These are phyloP conservation scores for Drosophila ficusphila DNA, from an alignment of 1,140 invertebrate species.

Conservation along the genomic window DNA sequence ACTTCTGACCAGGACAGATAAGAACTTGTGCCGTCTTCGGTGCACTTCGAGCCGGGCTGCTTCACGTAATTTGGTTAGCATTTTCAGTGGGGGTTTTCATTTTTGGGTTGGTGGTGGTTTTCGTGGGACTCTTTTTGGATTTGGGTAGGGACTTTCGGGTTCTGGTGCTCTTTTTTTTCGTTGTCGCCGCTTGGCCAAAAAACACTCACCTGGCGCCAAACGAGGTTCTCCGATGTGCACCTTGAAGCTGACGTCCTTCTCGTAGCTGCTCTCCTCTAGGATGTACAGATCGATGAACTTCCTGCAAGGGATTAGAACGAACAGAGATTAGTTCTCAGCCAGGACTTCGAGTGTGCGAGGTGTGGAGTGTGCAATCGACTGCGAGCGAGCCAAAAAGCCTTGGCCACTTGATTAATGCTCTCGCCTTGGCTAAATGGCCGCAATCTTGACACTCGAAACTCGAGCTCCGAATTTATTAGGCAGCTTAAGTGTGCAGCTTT, in stretches of 20 bases:
- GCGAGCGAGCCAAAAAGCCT: constrained; percentile 34
- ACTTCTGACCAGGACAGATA: constrained; percentile 17
- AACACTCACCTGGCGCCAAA: constrained; percentile 91
- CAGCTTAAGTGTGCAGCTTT: constrained; percentile 34
- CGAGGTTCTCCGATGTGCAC: constrained; percentile 95
- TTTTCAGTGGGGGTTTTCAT: constrained; percentile 4
- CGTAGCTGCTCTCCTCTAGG: constrained; percentile 98
- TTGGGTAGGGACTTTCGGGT: constrained; percentile 1
- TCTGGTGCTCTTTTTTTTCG: constrained; percentile 9
- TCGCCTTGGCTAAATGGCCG: constrained; percentile 44
- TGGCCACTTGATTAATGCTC: constrained; percentile 57
- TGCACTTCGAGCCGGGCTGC: constrained; percentile 30
- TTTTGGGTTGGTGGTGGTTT: not conserved
- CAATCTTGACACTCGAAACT: constrained; percentile 73
- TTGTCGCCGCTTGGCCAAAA: not conserved
- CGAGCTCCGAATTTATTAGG: constrained; percentile 66
- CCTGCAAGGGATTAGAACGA: constrained; percentile 87
- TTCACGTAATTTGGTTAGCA: constrained; percentile 49
- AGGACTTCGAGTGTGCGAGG: not conserved
- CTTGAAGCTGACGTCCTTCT: constrained; percentile 97
- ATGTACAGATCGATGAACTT: constrained; percentile 92
- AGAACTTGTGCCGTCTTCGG: constrained; percentile 37
- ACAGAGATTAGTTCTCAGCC: constrained; percentile 3
- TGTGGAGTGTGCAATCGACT: constrained; percentile 21
- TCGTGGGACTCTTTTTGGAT: not conserved